Evolutionary conservation across 2,113 vertebrate genomes (phyloP).

Genomic region (Myotis yumanensis): DNA sequence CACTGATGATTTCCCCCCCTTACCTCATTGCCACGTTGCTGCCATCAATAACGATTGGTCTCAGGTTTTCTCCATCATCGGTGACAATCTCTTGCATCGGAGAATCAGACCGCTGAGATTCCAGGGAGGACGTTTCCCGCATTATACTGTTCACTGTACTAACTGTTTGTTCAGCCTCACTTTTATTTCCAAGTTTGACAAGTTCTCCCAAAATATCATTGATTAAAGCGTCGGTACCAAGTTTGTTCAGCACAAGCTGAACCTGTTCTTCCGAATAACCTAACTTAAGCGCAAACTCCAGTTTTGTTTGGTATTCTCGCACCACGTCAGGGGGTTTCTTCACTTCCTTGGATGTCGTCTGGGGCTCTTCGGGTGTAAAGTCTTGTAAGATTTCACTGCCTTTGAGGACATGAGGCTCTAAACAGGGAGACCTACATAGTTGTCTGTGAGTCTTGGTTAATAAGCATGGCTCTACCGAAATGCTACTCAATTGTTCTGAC

Average conservation of each 20-base stretch:
- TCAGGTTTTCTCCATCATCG: constrained; percentile 94
- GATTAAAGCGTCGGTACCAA: constrained; percentile 96
- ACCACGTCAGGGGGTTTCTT: constrained; percentile 84
- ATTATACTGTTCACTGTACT: constrained; percentile 78
- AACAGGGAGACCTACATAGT: constrained; percentile 90
- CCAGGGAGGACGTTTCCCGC: constrained; percentile 87
- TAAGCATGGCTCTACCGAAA: constrained; percentile 81
- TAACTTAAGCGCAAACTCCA: constrained; percentile 98
- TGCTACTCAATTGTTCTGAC: constrained; percentile 79
- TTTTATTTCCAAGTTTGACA: constrained; percentile 96
- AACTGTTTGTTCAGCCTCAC: constrained; percentile 88
- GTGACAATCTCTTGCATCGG: constrained; percentile 86
- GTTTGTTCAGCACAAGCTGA: constrained; percentile 94
- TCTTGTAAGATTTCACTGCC: constrained; percentile 87
- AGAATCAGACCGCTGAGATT: constrained; percentile 90
- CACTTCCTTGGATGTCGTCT: constrained; percentile 81
- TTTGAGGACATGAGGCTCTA: constrained; percentile 90
- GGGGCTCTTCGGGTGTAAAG: constrained; percentile 84
- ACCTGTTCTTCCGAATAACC: constrained; percentile 97
- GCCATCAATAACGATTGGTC: constrained; percentile 95
- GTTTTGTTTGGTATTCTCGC: constrained; percentile 95
- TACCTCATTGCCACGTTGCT: constrained; percentile 99
- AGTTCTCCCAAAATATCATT: constrained; percentile 98
- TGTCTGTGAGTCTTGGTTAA: constrained; percentile 88
- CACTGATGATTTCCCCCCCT: constrained; percentile 71